Base-by-base conservation (phyloP, 2,113 vertebrate genomes). In the Nyctereutes procyonoides region DNA sequence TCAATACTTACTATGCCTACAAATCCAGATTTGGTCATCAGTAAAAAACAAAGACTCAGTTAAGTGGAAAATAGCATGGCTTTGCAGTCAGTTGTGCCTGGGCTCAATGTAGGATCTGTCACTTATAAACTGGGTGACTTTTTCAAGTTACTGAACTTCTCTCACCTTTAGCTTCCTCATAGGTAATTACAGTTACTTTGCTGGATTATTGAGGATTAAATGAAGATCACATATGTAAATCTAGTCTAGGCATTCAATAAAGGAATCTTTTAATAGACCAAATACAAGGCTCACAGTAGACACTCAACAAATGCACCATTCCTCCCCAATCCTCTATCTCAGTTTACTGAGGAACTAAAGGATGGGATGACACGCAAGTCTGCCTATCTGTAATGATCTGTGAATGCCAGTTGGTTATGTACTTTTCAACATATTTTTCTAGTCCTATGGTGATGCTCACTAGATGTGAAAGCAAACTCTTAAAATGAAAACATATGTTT, bases 401-500 rank as follows among this genome's bases (percentile, higher is more conserved):
- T 81, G 4, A 90, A 63, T 30, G 81, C 84, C 58, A 82, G 74
- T 17, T 88, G 71, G 81, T 63, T 77, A 65, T 58, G 16, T 30
- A 83, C 86, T 94, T 94, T 92, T 84, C 85, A 95, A 71, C 38
- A 43, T 71, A n/a, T 76, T 90, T 97, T 96, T 95, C 84, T 90
- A 62, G 87, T 85, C 94, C 95, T 94, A 92, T 0, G 55, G 92
- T 26, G 92, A 85, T 56, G 73, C n/a, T 92, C 83, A 82, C 80
- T 96, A 76, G 83, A 79, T 97, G n/a, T 43, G 73, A 94, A 90
- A 73, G 67, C 80, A 95, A 92, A 95, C 90, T 83, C 48, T 88
- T 76, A 97, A 95, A 96, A 93, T 8, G 69, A 92, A 92, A 96
- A 95, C 80, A 92, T 43, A 95, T 79, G 92, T 79, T 88, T 86